A percentile compares a stretch with the other conserved stretches of the same genome.
These are phyloP conservation scores for Numida meleagris DNA, from an alignment of 2,113 vertebrate genomes.

Conservation along the genomic window DNA sequence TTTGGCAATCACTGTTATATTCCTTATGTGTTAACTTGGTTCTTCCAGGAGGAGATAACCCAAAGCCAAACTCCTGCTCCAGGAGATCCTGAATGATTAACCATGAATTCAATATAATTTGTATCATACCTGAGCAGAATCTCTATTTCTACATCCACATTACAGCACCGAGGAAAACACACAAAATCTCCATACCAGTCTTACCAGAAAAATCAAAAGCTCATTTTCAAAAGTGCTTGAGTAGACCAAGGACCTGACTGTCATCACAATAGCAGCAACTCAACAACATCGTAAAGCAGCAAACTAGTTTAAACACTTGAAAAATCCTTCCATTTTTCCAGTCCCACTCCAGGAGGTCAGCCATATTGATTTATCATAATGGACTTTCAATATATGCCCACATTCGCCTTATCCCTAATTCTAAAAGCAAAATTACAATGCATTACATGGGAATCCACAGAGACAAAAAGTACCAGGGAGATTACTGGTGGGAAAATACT, in stretches of 20 bases:
- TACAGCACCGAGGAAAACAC: background rate
- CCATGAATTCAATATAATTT: background rate
- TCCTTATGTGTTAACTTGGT: background rate
- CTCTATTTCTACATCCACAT: background rate
- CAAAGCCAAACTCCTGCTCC: too few species aligned
- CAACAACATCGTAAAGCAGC: too few species aligned
- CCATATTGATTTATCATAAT: background rate
- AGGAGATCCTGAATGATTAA: background rate
- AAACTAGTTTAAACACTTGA: background rate
- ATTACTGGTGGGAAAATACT: background rate
- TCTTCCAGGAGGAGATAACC: background rate
- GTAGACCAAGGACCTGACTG: background rate
- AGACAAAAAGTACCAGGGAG: background rate
- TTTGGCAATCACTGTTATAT: background rate
- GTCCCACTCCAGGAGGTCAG: background rate
- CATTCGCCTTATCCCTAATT: background rate
- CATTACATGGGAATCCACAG: background rate
- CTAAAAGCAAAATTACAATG: background rate
- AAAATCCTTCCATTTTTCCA: background rate
- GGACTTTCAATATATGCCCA: background rate
- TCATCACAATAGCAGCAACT: background rate
- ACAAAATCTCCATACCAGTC: background rate
- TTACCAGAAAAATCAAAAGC: background rate
- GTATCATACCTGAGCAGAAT: background rate
- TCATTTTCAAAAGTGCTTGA: background rate